Evolutionary conservation across 2,113 vertebrate species (phyloP), one percentile per base, ranked within the genome.

Genomic region (Lathamus discolor): DNA sequence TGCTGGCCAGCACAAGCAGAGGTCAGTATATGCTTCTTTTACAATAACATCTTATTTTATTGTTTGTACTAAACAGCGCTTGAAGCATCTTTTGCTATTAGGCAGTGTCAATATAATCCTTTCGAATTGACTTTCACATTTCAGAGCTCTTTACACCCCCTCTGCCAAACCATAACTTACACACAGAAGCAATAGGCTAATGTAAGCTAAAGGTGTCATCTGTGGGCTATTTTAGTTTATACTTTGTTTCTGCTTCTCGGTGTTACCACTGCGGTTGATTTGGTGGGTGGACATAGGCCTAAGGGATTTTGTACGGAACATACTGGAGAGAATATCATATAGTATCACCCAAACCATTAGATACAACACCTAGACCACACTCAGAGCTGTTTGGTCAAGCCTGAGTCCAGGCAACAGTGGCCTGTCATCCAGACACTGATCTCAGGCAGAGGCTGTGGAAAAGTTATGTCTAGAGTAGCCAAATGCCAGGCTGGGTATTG

Each of bases 71-170:
- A 72, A 88, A 52, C 63, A 59, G 15, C 23, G 55, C 12, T 94
- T 51, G 23, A 88, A 77, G 6, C 25, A 44, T 90, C 29, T 80
- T 85, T 68, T 86, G 29, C 55, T 86, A 51, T 83, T 86, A 74
- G 49, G 5, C 11, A 83, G 41, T 52, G n/a, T 90, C 64, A 91
- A 72, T 74, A 86, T 29, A 87, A 76, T 83, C 22, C 23, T 91
- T 90, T 49, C 54, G 81, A 88, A 80, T 1, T 0, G 13, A 78
- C 51, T 86, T 90, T 77, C 29, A 52, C 13, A 44, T 96, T 95
- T 83, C 41, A 63, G 75, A 88, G 41, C 33, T 91, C 28, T 74
- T 94, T 83, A 93, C 72, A 78, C 46, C 35, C 51, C 77, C 20
- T 69, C 55, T 61, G 7, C 49, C 85, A 70, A 87, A 78, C 37